Evolutionary conservation across 1,140 invertebrate species (phyloP).

Genomic region (Achatina immaculata): DNA sequence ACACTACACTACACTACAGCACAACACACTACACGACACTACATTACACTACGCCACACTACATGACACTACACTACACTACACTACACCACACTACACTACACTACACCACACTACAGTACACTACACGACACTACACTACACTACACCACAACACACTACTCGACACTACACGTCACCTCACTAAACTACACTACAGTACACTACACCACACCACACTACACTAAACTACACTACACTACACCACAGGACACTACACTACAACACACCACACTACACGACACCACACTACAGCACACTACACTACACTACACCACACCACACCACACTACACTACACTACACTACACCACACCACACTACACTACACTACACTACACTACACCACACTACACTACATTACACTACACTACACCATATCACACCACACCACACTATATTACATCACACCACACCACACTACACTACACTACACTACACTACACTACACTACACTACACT

Average conservation of each 20-base stretch:
- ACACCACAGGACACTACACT: conserved; percentile 17
- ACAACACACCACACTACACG: conserved; percentile 10
- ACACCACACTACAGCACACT: conserved; percentile 38
- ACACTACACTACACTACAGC: not conserved
- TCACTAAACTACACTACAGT: conserved; percentile 36
- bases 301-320: conserved; percentile 36
- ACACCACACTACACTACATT: conserved; percentile 8
- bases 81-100: not conserved
- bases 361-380: conserved; percentile 8
- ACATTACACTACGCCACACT: conserved; percentile 12
- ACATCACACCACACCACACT: conserved; percentile 37
- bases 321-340: conserved; percentile 35
- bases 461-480: conserved; percentile 38
- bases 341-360: conserved; percentile 33
- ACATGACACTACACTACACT: conserved; percentile 23
- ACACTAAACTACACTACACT: conserved; percentile 31
- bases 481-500: conserved; percentile 41
- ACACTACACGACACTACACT: conserved; percentile 22
- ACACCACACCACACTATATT: conserved; percentile 11
- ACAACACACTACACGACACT: not conserved
- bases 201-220: conserved; percentile 35
- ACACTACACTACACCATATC: conserved; percentile 1
- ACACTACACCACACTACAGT: conserved; percentile 9
- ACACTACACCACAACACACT: conserved; percentile 13
- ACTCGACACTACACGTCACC: not conserved